phyloP scores from a whole-genome alignment of 2,797 vertebrate species.

The Ctenopoma multispine region DNA sequence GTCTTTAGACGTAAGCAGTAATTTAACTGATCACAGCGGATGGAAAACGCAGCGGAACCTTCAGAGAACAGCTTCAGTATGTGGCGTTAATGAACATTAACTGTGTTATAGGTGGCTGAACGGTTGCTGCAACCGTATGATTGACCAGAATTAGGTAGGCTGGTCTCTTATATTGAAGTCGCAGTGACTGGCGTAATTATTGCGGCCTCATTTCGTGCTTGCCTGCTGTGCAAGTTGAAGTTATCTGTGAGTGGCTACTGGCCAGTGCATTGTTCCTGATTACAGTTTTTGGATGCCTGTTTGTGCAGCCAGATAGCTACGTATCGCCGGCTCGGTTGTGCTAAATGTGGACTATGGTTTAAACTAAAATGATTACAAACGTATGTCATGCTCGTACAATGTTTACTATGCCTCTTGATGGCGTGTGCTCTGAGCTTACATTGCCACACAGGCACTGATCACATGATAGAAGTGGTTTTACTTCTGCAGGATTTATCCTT shows the following conservation, averaged over 20 bases:
- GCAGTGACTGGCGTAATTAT: slow-evolving; percentile 9
- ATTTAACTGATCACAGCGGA: neutral
- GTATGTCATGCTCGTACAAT: slow-evolving; percentile 2
- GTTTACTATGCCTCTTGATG: neutral
- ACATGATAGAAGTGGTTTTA: slow-evolving; percentile 6
- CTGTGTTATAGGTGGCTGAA: neutral
- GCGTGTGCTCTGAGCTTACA: neutral
- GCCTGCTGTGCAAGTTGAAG: neutral
- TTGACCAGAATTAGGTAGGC: neutral
- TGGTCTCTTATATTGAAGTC: neutral
- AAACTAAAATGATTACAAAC: neutral
- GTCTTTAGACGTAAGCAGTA: rapidly evolving
- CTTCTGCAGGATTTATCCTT: neutral
- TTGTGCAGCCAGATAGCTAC: neutral
- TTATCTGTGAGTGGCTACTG: slow-evolving; percentile 14
- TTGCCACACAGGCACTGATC: neutral
- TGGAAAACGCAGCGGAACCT: neutral
- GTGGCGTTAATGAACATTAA: neutral
- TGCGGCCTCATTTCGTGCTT: neutral
- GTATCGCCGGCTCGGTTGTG: neutral
- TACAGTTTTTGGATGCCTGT: neutral
- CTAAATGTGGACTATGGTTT: neutral
- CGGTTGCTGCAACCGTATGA: neutral
- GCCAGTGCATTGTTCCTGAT: slow-evolving; percentile 30
- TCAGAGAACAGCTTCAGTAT: neutral